Base-by-base conservation (phyloP, 1,140 invertebrate genomes). In the Nephotettix cincticeps region DNA sequence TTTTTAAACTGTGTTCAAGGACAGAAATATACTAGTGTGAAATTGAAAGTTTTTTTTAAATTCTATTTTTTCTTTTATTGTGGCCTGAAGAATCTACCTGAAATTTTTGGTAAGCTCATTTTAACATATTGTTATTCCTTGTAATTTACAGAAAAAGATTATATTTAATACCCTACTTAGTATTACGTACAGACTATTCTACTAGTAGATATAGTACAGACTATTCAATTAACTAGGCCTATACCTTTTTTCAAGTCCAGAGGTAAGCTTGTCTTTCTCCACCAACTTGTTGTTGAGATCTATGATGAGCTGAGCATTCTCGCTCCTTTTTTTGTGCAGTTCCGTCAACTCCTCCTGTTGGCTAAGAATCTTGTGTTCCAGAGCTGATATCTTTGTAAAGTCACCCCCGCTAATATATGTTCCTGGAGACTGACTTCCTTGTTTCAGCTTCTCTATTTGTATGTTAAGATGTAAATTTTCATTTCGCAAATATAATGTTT, bases 311-410 rank as follows among this genome's bases (percentile, higher is more conserved):
- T 97, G 95, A 0, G 94, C 88, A 85, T 97, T 94, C 83, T 98
- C 95, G 64, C 95, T 93, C 81, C 93, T 89, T 68, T 91, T 86
- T 76, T 91, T 88, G 79, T 97, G 95, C 29, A 98, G 79, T 67
- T 93, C 93, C 9, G 95, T 96, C 2, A 98, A 81, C 81, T 98
- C 96, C 84, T 98, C 96, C 80, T 97, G 94, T 79, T 97, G 88
- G 21, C 85, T 84, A 65, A 95, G 82, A 29, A 96, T 80, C 82
- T 95, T 95, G 75, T 95, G 93, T 83, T 96, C 94, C 56, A 96
- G 83, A 25, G 86, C 84, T 75, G 86, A 86, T 70, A 88, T 82
- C 72, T 81, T 83, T 36, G 82, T 77, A 72, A 77, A 81, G 11
- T 80, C 76, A 64, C 75, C 78, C 63, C 77, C 77, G 40, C 83